These are phyloP conservation scores for Tribolium freemani DNA, from an alignment of 2,888 invertebrate species.

Conservation along the genomic window DNA sequence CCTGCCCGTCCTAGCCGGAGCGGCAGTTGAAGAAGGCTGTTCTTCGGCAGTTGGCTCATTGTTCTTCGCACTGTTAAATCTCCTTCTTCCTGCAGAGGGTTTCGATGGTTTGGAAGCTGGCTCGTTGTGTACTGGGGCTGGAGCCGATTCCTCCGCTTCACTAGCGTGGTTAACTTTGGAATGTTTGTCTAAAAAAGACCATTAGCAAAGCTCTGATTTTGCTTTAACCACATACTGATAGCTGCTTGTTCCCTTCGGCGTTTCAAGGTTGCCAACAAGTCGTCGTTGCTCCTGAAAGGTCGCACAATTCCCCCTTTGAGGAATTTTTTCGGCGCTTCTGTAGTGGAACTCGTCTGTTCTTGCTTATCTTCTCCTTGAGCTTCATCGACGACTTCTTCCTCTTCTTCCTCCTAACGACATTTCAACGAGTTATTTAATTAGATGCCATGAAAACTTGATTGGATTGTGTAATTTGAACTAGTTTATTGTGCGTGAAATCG, in stretches of 20 bases:
- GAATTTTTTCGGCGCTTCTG: constrained; percentile 80
- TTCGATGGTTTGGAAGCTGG: constrained; percentile 47
- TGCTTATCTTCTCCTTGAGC: constrained; percentile 73
- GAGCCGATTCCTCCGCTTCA: constrained; percentile 52
- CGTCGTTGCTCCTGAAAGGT: constrained; percentile 85
- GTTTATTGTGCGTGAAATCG: constrained; percentile 17
- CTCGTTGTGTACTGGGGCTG: constrained; percentile 49
- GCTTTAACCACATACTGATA: constrained; percentile 68
- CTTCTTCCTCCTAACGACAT: constrained; percentile 56
- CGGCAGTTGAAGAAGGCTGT: constrained; percentile 47
- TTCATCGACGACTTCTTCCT: constrained; percentile 70
- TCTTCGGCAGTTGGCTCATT: constrained; percentile 48
- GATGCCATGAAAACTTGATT: constrained; percentile 13
- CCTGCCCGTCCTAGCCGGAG: constrained; percentile 62
- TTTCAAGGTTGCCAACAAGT: constrained; percentile 80
- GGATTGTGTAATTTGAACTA: constrained; percentile 32
- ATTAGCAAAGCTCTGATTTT: background rate
- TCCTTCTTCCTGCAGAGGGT: constrained; percentile 51
- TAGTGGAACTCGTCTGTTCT: constrained; percentile 74
- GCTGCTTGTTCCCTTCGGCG: constrained; percentile 80
- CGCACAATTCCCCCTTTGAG: constrained; percentile 76
- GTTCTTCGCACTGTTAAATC: constrained; percentile 48
- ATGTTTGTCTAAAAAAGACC: constrained; percentile 53
- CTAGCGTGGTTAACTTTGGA: constrained; percentile 47
- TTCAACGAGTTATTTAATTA: background rate